A percentile compares a stretch with the other conserved stretches of the same genome.
Conservation (phyloP, 53 echinoderm and acorn worm species). For the Zoroaster sp. region DNA sequence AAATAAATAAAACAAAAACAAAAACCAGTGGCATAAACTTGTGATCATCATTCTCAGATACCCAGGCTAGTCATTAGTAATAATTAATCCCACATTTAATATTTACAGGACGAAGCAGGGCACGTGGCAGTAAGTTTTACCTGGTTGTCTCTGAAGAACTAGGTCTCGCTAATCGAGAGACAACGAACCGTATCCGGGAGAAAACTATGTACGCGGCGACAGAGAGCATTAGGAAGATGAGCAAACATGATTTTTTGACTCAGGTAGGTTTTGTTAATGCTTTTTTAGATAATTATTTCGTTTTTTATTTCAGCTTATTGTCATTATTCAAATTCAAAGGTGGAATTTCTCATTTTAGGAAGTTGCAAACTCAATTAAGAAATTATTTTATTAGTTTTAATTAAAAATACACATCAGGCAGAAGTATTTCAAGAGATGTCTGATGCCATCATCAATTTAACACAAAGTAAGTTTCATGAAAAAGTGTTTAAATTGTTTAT, state of each 20-base stretch:
- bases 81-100: neutral
- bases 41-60: neutral
- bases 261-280: neutral
- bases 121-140: conserved; percentile 42
- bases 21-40: too few species aligned
- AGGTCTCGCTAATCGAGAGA: conserved; percentile 7
- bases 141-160: conserved; percentile 41
- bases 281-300: neutral
- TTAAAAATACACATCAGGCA: too few species aligned
- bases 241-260: neutral
- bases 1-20: too few species aligned
- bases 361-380: too few species aligned
- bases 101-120: conserved; percentile 54
- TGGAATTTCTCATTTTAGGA: too few species aligned
- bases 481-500: too few species aligned
- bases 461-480: too few species aligned
- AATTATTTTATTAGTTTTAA: too few species aligned
- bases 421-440: too few species aligned
- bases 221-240: neutral
- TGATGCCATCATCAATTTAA: too few species aligned
- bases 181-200: conserved; percentile 49
- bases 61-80: neutral
- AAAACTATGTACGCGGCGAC: conserved; percentile 51
- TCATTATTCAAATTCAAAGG: too few species aligned
- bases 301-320: neutral